Evolutionary conservation across 2,113 vertebrate genomes (phyloP), one percentile per base, ranked within the genome.

Genomic region (Nyctibius bracteatus): DNA sequence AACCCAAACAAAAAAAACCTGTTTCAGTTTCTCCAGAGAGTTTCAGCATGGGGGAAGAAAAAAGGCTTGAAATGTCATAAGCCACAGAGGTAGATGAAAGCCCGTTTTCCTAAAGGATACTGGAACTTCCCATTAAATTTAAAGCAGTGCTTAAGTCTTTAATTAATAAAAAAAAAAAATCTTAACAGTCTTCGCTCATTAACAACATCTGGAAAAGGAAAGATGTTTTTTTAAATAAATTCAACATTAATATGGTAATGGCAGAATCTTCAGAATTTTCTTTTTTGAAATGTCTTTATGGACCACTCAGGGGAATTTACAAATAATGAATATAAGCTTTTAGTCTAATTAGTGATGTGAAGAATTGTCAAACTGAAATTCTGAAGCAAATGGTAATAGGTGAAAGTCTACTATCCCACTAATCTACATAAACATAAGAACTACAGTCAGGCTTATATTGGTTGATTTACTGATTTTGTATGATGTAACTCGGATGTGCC

Each of bases 341-440:
- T 95, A 95, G 79, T 82, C 31, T 94, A 87, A 94, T 93, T 92
- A 93, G 30, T 37, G 52, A 81, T 31, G 15, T 84, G 86, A 94
- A 88, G 70, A 83, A 57, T 23, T 92, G 63, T 90, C 0, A 1
- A 83, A 46, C 25, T 54, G 37, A 87, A 92, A 91, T 92, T 31
- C 22, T 86, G 24, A 58, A 58, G 47, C 52, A 71, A 75, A 54
- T 20, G 63, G 19, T 67, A 46, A 19, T 52, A 80, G 67, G 39
- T 73, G 49, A 79, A 70, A 77, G 7, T 41, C 31, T 72, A 0
- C n/a, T 49, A 6, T 12, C 25, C 1, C 2, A 11, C 22, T 65
- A 5, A 63, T n/a, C 63, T 72, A 7, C 57, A 14, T 9, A 75
- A 86, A 15, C 10, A 7, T 4, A 21, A 12, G 46, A 37, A 8